phyloP scores from a whole-genome alignment of 2,888 invertebrate species.

The Lysandra coridon region DNA sequence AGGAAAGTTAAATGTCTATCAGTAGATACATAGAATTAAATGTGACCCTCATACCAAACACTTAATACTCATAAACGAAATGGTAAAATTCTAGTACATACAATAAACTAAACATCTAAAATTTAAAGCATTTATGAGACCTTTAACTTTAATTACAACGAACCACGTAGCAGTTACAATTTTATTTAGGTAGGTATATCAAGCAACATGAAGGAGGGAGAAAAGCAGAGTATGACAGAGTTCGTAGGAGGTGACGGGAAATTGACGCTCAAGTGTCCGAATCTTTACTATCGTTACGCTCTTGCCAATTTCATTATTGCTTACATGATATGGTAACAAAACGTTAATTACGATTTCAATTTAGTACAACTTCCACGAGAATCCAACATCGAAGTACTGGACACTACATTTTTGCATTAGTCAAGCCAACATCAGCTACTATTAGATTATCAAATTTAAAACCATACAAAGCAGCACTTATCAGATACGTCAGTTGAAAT shows the following conservation, averaged over 20 bases:
- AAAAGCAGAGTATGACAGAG: conserved; percentile 12
- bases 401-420: neutral
- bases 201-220: conserved; percentile 1
- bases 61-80: neutral
- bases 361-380: conserved; percentile 21
- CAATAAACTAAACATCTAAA: neutral
- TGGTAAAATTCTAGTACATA: neutral
- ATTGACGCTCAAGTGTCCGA: conserved; percentile 15
- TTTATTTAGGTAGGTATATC: neutral
- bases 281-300: neutral
- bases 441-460: conserved; percentile 4
- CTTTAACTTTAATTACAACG: neutral
- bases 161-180: conserved; percentile 11
- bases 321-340: conserved; percentile 26
- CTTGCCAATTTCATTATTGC: conserved; percentile 20
- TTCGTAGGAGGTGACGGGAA: conserved; percentile 1
- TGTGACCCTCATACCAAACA: neutral
- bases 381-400: conserved; percentile 7
- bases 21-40: neutral
- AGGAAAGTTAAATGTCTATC: neutral
- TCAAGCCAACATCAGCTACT: conserved; percentile 13
- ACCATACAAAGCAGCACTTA: conserved; percentile 27
- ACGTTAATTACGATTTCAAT: neutral
- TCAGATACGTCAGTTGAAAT: neutral
- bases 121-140: conserved; percentile 12